phyloP scores from a whole-genome alignment of 1,140 invertebrate species.

The Pseudoatta argentina region DNA sequence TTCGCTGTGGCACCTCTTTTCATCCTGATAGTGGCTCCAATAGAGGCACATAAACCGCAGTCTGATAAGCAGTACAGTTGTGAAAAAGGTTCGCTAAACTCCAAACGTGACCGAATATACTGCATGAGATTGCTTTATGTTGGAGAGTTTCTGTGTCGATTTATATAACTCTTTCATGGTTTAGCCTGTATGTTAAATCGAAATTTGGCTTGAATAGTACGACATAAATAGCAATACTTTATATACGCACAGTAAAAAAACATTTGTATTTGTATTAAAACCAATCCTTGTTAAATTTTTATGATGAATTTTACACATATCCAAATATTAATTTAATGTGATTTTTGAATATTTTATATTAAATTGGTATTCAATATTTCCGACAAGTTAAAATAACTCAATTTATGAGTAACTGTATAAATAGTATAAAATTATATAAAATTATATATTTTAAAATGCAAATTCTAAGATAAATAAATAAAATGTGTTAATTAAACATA shows the following conservation, averaged over 20 bases:
- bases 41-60: conserved; percentile 57
- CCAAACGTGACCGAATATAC: conserved; percentile 64
- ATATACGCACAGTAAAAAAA: background rate
- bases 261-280: too few relatives aligned
- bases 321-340: too few relatives aligned
- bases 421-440: too few relatives aligned
- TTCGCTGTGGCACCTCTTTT: conserved; percentile 44
- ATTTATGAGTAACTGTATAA: too few relatives aligned
- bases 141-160: conserved; percentile 1
- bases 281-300: too few relatives aligned
- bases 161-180: conserved; percentile 71
- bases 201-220: conserved; percentile 13
- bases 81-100: conserved; percentile 46
- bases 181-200: conserved; percentile 49
- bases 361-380: too few relatives aligned
- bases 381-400: too few relatives aligned
- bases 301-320: too few relatives aligned
- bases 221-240: background rate
- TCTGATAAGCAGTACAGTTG: conserved; percentile 62
- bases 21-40: conserved; percentile 35
- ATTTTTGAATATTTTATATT: too few relatives aligned
- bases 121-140: conserved; percentile 19
- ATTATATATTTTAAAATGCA: too few relatives aligned
- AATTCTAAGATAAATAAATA: too few relatives aligned
- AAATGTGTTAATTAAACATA: too few relatives aligned